Evolutionary conservation across 1,140 invertebrate genomes (phyloP), one percentile per base, ranked within the genome.

Genomic region (Trachymyrmex septentrionalis): DNA sequence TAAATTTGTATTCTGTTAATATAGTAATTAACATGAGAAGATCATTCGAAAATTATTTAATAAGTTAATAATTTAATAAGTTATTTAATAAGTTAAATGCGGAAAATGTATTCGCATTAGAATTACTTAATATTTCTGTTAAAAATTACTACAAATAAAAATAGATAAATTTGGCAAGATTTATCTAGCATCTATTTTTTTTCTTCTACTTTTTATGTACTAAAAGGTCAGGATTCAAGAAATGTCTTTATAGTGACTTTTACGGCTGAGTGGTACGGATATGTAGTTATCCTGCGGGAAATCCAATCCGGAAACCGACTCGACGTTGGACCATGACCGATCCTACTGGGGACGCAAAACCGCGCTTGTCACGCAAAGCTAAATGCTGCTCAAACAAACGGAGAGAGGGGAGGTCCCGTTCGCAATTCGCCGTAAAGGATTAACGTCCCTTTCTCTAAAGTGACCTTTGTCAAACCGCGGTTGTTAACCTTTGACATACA

Each of bases 371-470:
- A 75, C 69, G 80, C 80, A 69, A 75, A 61, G 69, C 80, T 73
- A 84, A 73, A 84, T 84, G 80, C 30, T 84, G 27, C 80, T 75
- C 80, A 84, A 84, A 84, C 69, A 84, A 84, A 19, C 80, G 34
- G 7, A 12, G 77, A n/a, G 57, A 19, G 27, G 7, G 63, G 64
- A n/a, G 6, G 19, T 21, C 24, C 53, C 24, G 3, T 75, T 73
- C 55, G 69, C 38, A 84, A 84, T 84, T 69, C 57, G 69, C 38
- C 67, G 69, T 75, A 50, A 61, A 84, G 80, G 80, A 84, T 84
- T 84, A 84, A 63, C 69, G 55, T 84, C 9, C 80, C 57, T 12
- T 75, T 75, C 55, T 50, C 38, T 27, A 75, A 61, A 73, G 55
- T 63, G 53, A 61, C 67, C 67, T 59, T 59, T 59, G 30, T 57